Conservation (phyloP, 2,113 vertebrate species). For the Microcebus griseorufus region DNA sequence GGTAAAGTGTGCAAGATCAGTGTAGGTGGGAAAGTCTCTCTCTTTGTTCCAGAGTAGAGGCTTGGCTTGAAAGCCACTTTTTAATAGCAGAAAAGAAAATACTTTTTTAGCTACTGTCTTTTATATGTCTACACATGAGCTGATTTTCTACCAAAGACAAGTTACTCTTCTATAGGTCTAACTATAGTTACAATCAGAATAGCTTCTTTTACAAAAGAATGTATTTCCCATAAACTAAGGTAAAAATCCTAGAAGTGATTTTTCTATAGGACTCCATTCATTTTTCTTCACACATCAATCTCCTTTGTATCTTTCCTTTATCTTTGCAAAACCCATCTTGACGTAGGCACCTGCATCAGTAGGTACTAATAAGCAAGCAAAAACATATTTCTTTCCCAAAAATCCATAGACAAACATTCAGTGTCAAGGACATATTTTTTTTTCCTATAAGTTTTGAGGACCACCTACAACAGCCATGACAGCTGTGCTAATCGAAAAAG, state of each 20-base stretch:
- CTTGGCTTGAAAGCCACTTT: conserved; percentile 7
- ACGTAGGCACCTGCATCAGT: conserved; percentile 15
- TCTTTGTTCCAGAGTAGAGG: background rate
- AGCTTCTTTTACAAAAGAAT: background rate
- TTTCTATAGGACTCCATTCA: background rate
- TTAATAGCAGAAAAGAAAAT: background rate
- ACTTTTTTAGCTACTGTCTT: background rate
- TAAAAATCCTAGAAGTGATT: background rate
- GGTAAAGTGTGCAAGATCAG: conserved; percentile 29
- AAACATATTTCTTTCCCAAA: conserved; percentile 72
- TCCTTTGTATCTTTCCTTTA: conserved; percentile 21
- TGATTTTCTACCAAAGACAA: conserved; percentile 13
- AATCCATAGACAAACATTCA: conserved; percentile 80
- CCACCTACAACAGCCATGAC: conserved; percentile 87
- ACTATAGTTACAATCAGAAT: background rate
- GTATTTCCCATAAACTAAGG: conserved; percentile 19
- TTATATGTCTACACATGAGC: background rate
- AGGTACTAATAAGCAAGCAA: conserved; percentile 72
- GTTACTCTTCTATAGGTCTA: background rate
- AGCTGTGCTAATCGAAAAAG: conserved; percentile 90
- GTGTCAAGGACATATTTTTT: conserved; percentile 85
- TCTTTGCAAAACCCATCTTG: conserved; percentile 65
- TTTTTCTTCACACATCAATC: background rate
- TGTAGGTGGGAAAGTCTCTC: background rate
- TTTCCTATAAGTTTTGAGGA: conserved; percentile 81